Conservation (phyloP, 2,797 vertebrate species). For the Hydrocynus forskahlii region DNA sequence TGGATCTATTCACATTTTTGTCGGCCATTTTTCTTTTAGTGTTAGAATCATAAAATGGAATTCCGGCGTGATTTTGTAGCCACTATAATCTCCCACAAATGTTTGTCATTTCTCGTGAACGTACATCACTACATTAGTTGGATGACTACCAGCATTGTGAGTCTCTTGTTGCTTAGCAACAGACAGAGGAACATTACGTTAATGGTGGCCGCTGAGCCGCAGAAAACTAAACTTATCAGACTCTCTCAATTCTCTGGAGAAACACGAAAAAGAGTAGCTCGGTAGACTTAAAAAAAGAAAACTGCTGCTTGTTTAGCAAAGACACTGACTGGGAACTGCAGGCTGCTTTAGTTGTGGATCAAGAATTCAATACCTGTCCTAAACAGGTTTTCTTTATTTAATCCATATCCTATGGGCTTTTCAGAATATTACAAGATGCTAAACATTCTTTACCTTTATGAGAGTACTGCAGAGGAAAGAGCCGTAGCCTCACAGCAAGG, state of each 20-base stretch:
- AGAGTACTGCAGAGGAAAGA: no score
- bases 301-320: background rate
- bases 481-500: no score
- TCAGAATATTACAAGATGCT: no score
- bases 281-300: background rate
- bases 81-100: background rate
- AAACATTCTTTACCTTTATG: no score
- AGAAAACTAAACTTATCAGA: slow-evolving; percentile 1
- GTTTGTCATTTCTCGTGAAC: background rate
- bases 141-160: background rate
- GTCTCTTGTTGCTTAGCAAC: slow-evolving; percentile 3
- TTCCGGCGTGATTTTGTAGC: background rate
- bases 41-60: background rate
- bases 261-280: background rate
- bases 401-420: no score
- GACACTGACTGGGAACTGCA: background rate
- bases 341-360: background rate
- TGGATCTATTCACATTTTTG: background rate
- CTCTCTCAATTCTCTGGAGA: background rate
- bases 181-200: background rate
- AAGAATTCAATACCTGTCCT: background rate
- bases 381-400: no score
- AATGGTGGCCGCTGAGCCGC: background rate
- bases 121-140: background rate
- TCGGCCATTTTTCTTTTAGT: background rate